Base-by-base conservation (phyloP, 2,797 vertebrate genomes). In the Eurystomus glaucurus region DNA sequence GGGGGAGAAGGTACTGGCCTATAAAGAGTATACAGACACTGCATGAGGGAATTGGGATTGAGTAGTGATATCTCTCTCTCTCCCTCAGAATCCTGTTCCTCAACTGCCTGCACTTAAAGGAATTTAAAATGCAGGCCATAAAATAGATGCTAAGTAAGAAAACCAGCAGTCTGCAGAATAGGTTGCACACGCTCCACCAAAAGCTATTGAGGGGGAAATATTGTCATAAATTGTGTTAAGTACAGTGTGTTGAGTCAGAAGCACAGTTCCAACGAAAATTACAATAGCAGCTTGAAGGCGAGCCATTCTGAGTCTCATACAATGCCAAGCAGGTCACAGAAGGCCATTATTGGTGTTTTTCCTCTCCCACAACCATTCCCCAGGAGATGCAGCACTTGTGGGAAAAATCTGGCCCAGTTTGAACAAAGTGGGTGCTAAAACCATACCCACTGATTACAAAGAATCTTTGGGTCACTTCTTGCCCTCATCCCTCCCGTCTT, bases 91-190 rank as follows among this genome's bases (percentile, higher is more conserved):
- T 88, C 68, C 77, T 95, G 81, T 85, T 95, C 92, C 71, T 91
- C 94, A 96, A 87, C 95, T 81, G 78, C 93, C 55, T 92, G 93
- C 90, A 96, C 96, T 96, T 95, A 94, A 81, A 97, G 60, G 65
- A 92, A 85, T 94, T 96, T 91, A 96, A 97, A 97, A 97, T 91
- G 84, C 95, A 93, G 88, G 51, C 86, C 65, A 70, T 93, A 94
- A 96, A 97, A 91, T 64, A 95, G 68, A 94, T 85, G 92, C 74
- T 93, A 95, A 96, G 88, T 90, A 87, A 92, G 90, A 93, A 96
- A 96, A 85, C 90, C 89, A 92, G 84, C 92, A 97, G 90, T 15
- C 94, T 94, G 95, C 95, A 94, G 96, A 96, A 93, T 80, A 90
- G 85, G 92, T 93, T 93, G 93, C 45, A 61, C 71, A 92, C 61